Conservation (phyloP, 2,888 invertebrate species). For the Notodonta dromedarius region DNA sequence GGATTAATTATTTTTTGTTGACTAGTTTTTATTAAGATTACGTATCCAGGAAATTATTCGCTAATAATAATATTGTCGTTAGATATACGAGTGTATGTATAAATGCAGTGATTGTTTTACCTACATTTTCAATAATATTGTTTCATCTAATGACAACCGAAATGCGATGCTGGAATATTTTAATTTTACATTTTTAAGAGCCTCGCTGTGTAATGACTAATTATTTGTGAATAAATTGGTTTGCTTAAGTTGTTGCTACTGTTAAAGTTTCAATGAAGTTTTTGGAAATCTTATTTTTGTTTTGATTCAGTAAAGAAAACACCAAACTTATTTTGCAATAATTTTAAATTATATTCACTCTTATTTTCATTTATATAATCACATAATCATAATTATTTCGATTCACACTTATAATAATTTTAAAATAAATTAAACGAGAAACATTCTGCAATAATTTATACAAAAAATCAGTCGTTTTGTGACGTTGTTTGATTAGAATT, state of each 20-base stretch:
- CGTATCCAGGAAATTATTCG: background rate
- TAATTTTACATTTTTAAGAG: background rate
- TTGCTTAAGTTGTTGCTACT: slow-evolving; percentile 16
- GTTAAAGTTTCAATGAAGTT: slow-evolving; percentile 17
- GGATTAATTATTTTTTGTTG: no score
- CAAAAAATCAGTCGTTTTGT: slow-evolving; percentile 81
- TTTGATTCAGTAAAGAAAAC: slow-evolving; percentile 31
- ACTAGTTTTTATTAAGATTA: background rate
- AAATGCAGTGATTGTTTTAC: background rate
- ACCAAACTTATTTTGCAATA: slow-evolving; percentile 60
- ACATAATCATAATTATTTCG: slow-evolving; percentile 82
- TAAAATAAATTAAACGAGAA: slow-evolving; percentile 81
- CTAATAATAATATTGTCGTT: no score
- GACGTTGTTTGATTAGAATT: slow-evolving; percentile 80
- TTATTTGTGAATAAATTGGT: background rate
- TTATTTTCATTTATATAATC: slow-evolving; percentile 80
- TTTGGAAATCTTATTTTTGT: slow-evolving; percentile 22
- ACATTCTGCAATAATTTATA: slow-evolving; percentile 82
- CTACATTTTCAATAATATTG: background rate
- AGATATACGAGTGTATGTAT: no score
- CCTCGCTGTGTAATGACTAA: no score
- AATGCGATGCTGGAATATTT: slow-evolving; percentile 1
- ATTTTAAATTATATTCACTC: slow-evolving; percentile 79
- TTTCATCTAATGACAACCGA: slow-evolving; percentile 10
- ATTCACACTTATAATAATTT: slow-evolving; percentile 82